These are phyloP conservation scores for Frieseomelitta varia DNA, from an alignment of 1,140 invertebrate genomes.

Conservation along the genomic window DNA sequence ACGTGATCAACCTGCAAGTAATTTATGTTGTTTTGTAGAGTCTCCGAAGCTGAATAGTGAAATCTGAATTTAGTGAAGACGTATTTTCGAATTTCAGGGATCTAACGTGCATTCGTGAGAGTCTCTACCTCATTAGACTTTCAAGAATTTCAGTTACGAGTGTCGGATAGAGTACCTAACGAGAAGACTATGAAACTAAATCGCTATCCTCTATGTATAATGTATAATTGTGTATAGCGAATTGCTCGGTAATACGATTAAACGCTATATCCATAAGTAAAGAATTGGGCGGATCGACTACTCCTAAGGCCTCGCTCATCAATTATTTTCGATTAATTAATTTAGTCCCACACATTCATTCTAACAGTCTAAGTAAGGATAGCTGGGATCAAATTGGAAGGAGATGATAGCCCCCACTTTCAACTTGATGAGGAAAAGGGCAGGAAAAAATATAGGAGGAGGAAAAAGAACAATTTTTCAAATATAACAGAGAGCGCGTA, in stretches of 20 bases:
- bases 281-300: conserved; percentile 81
- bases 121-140: conserved; percentile 51
- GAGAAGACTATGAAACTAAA: conserved; percentile 76
- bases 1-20: conserved; percentile 16
- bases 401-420: conserved; percentile 37
- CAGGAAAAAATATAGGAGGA: conserved; percentile 12
- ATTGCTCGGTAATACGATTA: conserved; percentile 68
- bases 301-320: conserved; percentile 82
- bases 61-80: neutral
- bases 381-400: conserved; percentile 69
- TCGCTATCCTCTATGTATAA: conserved; percentile 62
- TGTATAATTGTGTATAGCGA: conserved; percentile 64
- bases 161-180: conserved; percentile 62
- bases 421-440: conserved; percentile 68
- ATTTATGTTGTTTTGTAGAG: neutral
- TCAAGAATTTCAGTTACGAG: conserved; percentile 56
- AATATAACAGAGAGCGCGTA: conserved; percentile 39
- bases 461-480: conserved; percentile 34
- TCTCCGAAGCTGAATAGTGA: neutral
- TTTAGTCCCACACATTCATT: conserved; percentile 76
- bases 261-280: conserved; percentile 64
- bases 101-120: conserved; percentile 48
- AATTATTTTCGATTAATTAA: conserved; percentile 70
- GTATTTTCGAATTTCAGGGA: conserved; percentile 5
- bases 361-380: conserved; percentile 73